Evolutionary conservation across 1,140 invertebrate genomes (phyloP), one percentile per base, ranked within the genome.

Genomic region (Listronotus oregonensis): DNA sequence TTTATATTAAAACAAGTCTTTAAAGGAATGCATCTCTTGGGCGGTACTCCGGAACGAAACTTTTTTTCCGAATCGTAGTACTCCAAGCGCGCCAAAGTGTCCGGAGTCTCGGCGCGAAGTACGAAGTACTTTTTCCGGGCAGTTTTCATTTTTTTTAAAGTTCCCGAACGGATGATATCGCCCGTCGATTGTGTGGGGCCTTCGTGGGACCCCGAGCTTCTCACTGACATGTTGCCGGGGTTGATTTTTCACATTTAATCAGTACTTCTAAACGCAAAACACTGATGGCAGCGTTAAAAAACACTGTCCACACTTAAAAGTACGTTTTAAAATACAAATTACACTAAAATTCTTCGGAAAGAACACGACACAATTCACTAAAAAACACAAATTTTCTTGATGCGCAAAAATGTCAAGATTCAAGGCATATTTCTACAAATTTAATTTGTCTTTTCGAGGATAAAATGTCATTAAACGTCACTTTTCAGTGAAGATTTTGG

Each of bases 11-110:
- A 96, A 78, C 94, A 96, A 47, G 86, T 89, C 77, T 91, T 90
- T 46, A 97, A 81, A n/a, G 87, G 79, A 54, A 97, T 90, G 51
- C 85, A 85, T 42, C 91, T 85, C 76, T 95, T 94, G 5, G 94
- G 89, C 21, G 81, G 79, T 18, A 87, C 82, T 27, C 87, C 86
- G 42, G 83, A 81, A 52, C 86, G 83, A 78, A 88, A 97, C 79
- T 96, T 97, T 78, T 94, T 95, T 80, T 96, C 94, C 49, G 83
- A 90, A 75, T 96, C 94, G 79, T 95, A 96, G 80, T 97, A 97
- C 80, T 96, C 94, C 54, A 97, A 81, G 37, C 92, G 85, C 0
- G 94, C 90, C 0, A 89, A 87, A 59, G 83, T 84, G 42, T 88
- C 87, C 1, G 81, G 75, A 6, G 85, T 85, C 69, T 92, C 91